Conservation (phyloP, 1,140 invertebrate species). For the Archivesica marissinica region DNA sequence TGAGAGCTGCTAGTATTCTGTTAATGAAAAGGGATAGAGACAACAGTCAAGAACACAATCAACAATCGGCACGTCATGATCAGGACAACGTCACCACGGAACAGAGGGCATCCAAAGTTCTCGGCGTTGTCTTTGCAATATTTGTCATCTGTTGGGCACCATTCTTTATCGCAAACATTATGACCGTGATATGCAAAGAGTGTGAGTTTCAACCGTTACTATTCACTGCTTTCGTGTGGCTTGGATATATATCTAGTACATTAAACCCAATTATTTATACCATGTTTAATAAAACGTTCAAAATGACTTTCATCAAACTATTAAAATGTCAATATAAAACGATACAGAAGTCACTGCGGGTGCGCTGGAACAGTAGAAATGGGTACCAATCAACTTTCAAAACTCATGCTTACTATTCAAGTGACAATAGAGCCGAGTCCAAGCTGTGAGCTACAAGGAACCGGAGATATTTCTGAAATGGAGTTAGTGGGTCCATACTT, state of each 20-base stretch:
- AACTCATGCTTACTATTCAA: constrained; percentile 53
- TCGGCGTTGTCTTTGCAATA: constrained; percentile 83
- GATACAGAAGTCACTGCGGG: constrained; percentile 59
- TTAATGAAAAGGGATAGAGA: constrained; percentile 69
- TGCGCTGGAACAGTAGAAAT: constrained; percentile 59
- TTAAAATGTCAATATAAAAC: constrained; percentile 58
- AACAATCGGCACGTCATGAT: constrained; percentile 58
- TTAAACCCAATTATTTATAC: constrained; percentile 85
- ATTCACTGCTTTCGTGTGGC: constrained; percentile 82
- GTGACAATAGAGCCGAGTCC: constrained; percentile 40
- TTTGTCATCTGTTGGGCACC: constrained; percentile 84
- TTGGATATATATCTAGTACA: constrained; percentile 83
- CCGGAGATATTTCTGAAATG: too few species aligned
- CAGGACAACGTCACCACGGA: constrained; percentile 87
- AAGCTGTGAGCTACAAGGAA: constrained; percentile 12
- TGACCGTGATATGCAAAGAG: constrained; percentile 84
- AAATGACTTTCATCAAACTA: constrained; percentile 82
- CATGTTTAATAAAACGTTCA: constrained; percentile 84
- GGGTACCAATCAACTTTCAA: constrained; percentile 55
- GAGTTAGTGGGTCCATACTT: too few species aligned
- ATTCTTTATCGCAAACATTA: constrained; percentile 83
- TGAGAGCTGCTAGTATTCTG: constrained; percentile 79
- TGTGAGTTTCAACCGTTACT: constrained; percentile 82
- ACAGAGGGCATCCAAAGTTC: constrained; percentile 93
- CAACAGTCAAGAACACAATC: constrained; percentile 3